phyloP scores from a whole-genome alignment of 30 jellyfish, hydroid and myxozoan genomes.

The Cassiopea andromeda region DNA sequence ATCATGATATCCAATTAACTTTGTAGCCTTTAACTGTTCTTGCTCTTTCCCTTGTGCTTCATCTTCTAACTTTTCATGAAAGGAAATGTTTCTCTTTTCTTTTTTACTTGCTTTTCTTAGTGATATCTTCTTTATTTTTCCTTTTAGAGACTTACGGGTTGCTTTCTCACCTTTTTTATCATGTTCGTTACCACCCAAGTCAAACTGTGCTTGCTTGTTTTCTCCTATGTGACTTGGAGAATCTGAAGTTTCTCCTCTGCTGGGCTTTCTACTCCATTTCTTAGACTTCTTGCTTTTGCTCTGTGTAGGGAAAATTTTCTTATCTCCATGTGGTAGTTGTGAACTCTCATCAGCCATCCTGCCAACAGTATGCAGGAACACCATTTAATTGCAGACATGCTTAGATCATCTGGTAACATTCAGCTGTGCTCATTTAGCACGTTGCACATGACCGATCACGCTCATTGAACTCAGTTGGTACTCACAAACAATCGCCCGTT shows the following conservation, averaged over 20 bases:
- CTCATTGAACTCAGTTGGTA: background rate
- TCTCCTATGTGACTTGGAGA: conserved; percentile 9
- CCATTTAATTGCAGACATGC: background rate
- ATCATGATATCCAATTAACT: background rate
- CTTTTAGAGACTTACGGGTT: conserved; percentile 42
- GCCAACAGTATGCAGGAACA: background rate
- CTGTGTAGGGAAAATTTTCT: conserved; percentile 4
- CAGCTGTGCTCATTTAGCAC: conserved; percentile 42
- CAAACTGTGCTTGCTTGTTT: conserved; percentile 14
- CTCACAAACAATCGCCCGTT: background rate
- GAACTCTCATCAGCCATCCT: background rate
- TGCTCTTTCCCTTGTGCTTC: background rate
- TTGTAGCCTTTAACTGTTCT: background rate
- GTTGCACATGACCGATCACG: conserved; percentile 57
- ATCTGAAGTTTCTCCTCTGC: conserved; percentile 41
- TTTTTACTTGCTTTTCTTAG: conserved; percentile 39
- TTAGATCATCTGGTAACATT: conserved; percentile 42
- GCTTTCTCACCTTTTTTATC: conserved; percentile 20
- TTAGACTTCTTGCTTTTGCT: conserved; percentile 46
- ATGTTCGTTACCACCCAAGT: conserved; percentile 1
- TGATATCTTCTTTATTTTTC: conserved; percentile 33
- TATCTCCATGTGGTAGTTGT: background rate
- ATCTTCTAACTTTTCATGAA: conserved; percentile 1
- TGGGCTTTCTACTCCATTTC: conserved; percentile 56
- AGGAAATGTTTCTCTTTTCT: conserved; percentile 11